phyloP scores from a whole-genome alignment of 2,888 invertebrate species.

The Apeira syringaria region DNA sequence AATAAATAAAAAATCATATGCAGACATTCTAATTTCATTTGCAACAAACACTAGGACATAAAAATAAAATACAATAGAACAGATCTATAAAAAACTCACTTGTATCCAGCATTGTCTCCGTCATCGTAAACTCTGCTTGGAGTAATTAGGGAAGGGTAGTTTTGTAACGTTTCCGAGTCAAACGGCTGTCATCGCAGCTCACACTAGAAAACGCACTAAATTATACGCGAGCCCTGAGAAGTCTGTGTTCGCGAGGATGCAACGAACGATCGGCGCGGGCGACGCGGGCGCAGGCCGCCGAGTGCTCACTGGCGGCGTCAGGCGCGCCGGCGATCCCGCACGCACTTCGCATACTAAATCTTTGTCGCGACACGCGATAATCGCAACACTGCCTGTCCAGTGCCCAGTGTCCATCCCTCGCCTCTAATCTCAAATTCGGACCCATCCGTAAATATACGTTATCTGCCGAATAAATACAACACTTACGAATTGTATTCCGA shows the following conservation, averaged over 20 bases:
- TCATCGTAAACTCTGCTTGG: conserved; percentile 38
- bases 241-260: conserved; percentile 56
- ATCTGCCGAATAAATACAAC: conserved; percentile 67
- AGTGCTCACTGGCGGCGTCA: conserved; percentile 57
- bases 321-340: conserved; percentile 64
- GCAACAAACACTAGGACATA: too few species aligned
- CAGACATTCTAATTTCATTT: too few species aligned
- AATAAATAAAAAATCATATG: too few species aligned
- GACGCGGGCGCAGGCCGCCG: conserved; percentile 40
- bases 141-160: conserved; percentile 32
- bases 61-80: conserved; percentile 19
- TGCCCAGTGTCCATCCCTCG: conserved; percentile 59
- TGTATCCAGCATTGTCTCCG: conserved; percentile 49
- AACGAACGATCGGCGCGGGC: conserved; percentile 47
- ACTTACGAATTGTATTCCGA: conserved; percentile 58
- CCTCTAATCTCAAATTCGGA: conserved; percentile 66
- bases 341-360: conserved; percentile 79
- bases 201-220: conserved; percentile 66
- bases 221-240: conserved; percentile 59
- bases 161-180: conserved; percentile 43
- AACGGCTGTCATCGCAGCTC: conserved; percentile 60
- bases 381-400: conserved; percentile 47
- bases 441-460: conserved; percentile 66
- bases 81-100: conserved; percentile 45
- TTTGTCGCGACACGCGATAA: conserved; percentile 63